phyloP scores from a whole-genome alignment of 2,797 vertebrate species.

The Rallus crepitans region DNA sequence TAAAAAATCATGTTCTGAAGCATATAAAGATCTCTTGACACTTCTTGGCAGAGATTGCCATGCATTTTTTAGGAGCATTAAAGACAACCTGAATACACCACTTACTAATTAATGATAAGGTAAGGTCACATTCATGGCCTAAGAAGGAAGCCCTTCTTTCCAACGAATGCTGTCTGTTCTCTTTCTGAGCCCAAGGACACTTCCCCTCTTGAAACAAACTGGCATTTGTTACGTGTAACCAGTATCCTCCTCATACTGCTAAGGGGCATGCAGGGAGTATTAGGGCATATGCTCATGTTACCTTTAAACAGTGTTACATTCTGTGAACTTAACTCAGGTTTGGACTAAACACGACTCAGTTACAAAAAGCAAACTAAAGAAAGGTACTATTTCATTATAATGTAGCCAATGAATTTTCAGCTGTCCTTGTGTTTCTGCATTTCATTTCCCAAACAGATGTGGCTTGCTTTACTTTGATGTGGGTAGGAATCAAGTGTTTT shows the following conservation, averaged over 20 bases:
- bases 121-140: neutral
- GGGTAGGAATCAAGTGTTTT: conserved; percentile 49
- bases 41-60: neutral
- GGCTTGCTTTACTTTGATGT: conserved; percentile 33
- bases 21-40: neutral
- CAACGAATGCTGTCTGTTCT: neutral
- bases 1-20: neutral
- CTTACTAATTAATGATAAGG: neutral
- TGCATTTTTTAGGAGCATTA: neutral
- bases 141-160: neutral
- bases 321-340: neutral
- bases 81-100: neutral
- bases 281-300: neutral
- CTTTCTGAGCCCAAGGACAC: neutral
- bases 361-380: neutral
- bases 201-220: neutral
- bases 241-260: neutral
- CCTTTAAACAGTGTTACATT: neutral
- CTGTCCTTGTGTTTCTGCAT: neutral
- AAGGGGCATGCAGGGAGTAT: neutral
- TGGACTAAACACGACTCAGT: neutral
- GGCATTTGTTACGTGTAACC: neutral
- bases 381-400: neutral
- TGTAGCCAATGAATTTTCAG: neutral
- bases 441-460: neutral